A percentile compares a stretch with the other conserved stretches of the same genome.
phyloP scores from a whole-genome alignment of 2,113 vertebrate species.

The pig (Sus scrofa) region T2T-Sscrofa CM000812.6:80100001-80100500 shows the following conservation, averaged over 20 bases:
- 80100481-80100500: constrained; percentile 41
- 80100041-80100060: background rate
- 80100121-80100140: background rate
- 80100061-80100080: background rate
- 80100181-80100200: too few species aligned
- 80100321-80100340: too few species aligned
- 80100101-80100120: background rate
- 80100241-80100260: too few species aligned
- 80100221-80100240: too few species aligned
- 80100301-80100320: too few species aligned
- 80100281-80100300: too few species aligned
- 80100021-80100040: background rate
- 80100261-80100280: too few species aligned
- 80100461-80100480: constrained; percentile 13
- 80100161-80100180: background rate
- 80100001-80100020: background rate
- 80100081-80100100: background rate
- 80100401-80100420: too few species aligned
- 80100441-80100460: background rate
- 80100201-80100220: too few species aligned
- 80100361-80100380: too few species aligned
- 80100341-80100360: too few species aligned
- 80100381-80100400: too few species aligned
- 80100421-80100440: background rate
- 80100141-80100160: background rate